These are phyloP conservation scores for Eurosta solidaginis DNA, from an alignment of 1,140 invertebrate species.

Conservation along the genomic window DNA sequence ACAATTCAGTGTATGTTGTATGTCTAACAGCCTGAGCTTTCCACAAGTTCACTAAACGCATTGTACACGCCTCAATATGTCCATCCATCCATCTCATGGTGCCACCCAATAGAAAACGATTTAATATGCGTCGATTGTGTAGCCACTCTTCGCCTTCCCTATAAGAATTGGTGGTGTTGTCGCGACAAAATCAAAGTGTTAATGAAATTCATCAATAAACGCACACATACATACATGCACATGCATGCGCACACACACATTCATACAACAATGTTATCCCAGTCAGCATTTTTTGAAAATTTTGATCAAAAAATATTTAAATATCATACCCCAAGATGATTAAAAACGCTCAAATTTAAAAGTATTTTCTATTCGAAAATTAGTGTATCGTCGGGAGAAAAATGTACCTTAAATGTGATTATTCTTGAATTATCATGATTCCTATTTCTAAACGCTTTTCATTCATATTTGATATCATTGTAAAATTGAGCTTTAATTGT, in stretches of 20 bases:
- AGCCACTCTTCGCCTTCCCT: conserved; percentile 82
- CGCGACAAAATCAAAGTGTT: conserved; percentile 24
- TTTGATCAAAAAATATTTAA: too few relatives aligned
- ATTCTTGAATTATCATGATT: too few relatives aligned
- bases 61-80: conserved; percentile 52
- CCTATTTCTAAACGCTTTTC: too few relatives aligned
- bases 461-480: too few relatives aligned
- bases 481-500: too few relatives aligned
- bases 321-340: too few relatives aligned
- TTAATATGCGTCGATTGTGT: conserved; percentile 70
- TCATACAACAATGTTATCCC: background rate
- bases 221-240: background rate
- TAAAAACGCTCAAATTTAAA: too few relatives aligned
- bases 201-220: conserved; percentile 31
- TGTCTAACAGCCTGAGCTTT: conserved; percentile 33
- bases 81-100: conserved; percentile 58
- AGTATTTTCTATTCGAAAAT: too few relatives aligned
- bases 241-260: conserved; percentile 29
- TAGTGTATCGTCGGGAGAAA: too few relatives aligned
- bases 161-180: conserved; percentile 11
- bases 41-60: conserved; percentile 39
- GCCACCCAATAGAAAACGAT: conserved; percentile 70
- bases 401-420: too few relatives aligned
- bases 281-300: too few relatives aligned
- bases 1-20: conserved; percentile 41